phyloP scores from a whole-genome alignment of 2,797 vertebrate species.

The Scyliorhinus canicula region DNA sequence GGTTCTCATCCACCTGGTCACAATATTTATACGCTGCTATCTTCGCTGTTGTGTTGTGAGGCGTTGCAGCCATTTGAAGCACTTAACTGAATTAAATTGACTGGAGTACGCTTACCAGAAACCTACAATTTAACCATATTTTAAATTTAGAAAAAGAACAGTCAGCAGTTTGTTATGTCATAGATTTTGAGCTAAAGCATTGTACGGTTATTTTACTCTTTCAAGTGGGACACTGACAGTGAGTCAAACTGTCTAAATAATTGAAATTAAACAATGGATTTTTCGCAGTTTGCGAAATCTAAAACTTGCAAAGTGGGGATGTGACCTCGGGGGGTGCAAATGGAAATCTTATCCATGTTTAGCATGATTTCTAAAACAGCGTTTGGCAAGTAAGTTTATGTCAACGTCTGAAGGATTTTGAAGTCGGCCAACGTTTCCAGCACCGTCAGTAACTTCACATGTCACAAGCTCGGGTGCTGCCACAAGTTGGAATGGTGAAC shows the following conservation, averaged over 20 bases:
- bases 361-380: not conserved
- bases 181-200: not conserved
- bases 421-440: not conserved
- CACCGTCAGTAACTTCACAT: not conserved
- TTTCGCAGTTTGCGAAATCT: not conserved
- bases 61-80: not conserved
- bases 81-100: not conserved
- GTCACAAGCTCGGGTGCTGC: no score
- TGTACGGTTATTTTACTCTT: not conserved
- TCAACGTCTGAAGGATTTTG: not conserved
- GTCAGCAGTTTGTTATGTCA: not conserved
- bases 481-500: not conserved
- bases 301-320: not conserved
- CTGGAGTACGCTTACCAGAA: not conserved
- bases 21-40: not conserved
- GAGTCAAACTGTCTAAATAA: not conserved
- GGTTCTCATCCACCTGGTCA: not conserved
- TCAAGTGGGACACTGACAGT: no score
- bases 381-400: not conserved
- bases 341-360: not conserved
- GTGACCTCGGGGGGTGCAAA: not conserved
- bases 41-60: not conserved
- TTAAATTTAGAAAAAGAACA: not conserved
- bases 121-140: not conserved
- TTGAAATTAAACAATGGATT: not conserved